Evolutionary conservation across 2,797 vertebrate genomes (phyloP).

Genomic region (Muscicapa comitata): DNA sequence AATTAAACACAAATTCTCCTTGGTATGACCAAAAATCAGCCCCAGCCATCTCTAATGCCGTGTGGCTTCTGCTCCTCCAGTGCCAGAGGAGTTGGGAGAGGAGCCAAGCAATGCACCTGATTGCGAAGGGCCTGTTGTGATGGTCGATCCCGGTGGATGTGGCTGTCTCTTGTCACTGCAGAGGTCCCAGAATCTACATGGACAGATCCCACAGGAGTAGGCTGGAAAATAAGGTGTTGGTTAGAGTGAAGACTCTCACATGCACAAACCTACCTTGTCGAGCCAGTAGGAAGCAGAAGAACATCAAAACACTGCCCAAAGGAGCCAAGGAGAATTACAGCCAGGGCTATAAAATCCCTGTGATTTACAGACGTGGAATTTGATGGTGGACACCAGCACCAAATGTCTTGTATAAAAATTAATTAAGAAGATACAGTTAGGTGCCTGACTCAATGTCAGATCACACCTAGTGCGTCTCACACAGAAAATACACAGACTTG

Average conservation of each 20-base stretch:
- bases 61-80: neutral
- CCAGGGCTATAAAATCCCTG: neutral
- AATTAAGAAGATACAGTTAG: neutral
- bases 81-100: neutral
- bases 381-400: neutral
- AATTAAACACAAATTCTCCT: neutral
- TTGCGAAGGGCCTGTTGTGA: slow-evolving; percentile 91
- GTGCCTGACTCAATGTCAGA: neutral
- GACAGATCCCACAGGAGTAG: slow-evolving; percentile 94
- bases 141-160: slow-evolving; percentile 88
- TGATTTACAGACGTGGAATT: neutral
- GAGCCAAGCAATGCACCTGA: slow-evolving; percentile 79
- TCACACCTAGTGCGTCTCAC: neutral
- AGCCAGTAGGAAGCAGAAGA: neutral
- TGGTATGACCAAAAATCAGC: neutral
- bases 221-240: slow-evolving; percentile 73
- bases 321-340: neutral
- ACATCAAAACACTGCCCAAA: neutral
- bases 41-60: neutral
- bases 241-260: neutral
- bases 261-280: neutral
- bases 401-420: neutral
- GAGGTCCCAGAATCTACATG: slow-evolving; percentile 93
- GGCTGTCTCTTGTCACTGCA: slow-evolving; percentile 90
- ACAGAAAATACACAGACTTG: neutral